phyloP scores from a whole-genome alignment of 2,113 vertebrate genomes.

The Sinocyclocheilus anshuiensis region DNA sequence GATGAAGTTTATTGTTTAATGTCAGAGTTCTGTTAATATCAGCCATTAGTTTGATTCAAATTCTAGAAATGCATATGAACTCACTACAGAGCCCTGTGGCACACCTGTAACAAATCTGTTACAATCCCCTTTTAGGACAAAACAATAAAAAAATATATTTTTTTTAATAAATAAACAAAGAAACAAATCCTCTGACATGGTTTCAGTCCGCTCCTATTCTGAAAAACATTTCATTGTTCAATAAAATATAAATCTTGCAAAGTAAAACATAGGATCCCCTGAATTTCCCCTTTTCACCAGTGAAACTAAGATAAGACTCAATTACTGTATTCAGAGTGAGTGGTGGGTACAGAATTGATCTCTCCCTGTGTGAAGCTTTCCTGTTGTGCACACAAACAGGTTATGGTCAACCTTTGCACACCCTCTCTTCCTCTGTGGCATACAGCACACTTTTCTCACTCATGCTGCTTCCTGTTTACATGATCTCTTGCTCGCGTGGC shows the following conservation, averaged over 20 bases:
- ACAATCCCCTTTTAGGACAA: not conserved
- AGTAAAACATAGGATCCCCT: constrained; percentile 3
- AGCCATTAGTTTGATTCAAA: not conserved
- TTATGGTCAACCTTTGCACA: constrained; percentile 57
- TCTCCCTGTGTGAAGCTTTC: constrained; percentile 26
- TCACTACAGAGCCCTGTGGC: not conserved
- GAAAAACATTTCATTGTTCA: not conserved
- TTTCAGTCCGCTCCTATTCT: not conserved
- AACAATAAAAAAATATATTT: not conserved
- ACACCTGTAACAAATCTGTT: not conserved
- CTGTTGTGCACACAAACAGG: constrained; percentile 60
- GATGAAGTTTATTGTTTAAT: no score
- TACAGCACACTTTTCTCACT: constrained; percentile 37
- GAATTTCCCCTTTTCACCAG: constrained; percentile 20
- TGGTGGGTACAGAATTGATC: not conserved
- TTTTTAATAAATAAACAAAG: not conserved
- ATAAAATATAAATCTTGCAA: not conserved
- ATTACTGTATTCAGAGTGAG: not conserved
- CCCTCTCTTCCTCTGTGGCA: constrained; percentile 50
- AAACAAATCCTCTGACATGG: not conserved
- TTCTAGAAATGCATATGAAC: not conserved
- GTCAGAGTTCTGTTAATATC: not conserved
- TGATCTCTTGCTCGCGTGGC: constrained; percentile 36
- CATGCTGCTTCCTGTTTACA: constrained; percentile 64
- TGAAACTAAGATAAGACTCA: constrained; percentile 37